Evolutionary conservation across 2,113 vertebrate genomes (phyloP).

Genomic region (Sinocyclocheilus anophthalmus): DNA sequence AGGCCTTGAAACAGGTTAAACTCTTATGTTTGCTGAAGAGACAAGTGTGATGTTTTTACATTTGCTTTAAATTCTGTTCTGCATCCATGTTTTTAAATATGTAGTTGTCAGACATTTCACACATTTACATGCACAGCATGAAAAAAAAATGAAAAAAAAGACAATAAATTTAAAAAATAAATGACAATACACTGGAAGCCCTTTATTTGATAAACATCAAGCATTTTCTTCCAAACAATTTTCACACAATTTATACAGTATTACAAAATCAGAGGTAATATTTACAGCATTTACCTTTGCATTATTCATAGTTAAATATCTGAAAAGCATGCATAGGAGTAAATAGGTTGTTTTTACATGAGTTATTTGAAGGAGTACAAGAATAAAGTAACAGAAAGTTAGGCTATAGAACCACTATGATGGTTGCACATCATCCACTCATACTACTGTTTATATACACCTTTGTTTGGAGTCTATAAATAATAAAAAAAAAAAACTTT

Average conservation of each 20-base stretch:
- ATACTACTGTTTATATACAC: slow-evolving; percentile 6
- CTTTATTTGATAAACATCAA: slow-evolving; percentile 64
- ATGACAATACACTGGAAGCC: slow-evolving; percentile 53
- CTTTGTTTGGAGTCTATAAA: neutral
- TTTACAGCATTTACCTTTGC: slow-evolving; percentile 81
- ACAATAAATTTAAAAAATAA: neutral
- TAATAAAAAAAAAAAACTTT: slow-evolving; percentile 38
- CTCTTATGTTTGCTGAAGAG: neutral
- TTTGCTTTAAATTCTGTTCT: neutral
- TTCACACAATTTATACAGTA: slow-evolving; percentile 79
- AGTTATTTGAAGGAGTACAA: slow-evolving; percentile 48
- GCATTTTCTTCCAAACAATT: slow-evolving; percentile 69
- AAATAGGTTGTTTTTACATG: slow-evolving; percentile 64
- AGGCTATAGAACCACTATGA: neutral
- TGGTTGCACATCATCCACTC: slow-evolving; percentile 16
- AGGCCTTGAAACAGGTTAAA: neutral
- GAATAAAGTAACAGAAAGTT: slow-evolving; percentile 24
- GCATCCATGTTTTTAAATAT: neutral
- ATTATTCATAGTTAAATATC: slow-evolving; percentile 63
- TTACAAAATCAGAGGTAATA: slow-evolving; percentile 79
- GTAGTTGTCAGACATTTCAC: too few relatives aligned
- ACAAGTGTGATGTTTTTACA: neutral
- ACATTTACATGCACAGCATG: neutral
- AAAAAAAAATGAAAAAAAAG: neutral
- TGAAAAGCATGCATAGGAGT: slow-evolving; percentile 80